Base-by-base conservation (phyloP, 1,140 invertebrate species). In the Papilio helenus region DNA sequence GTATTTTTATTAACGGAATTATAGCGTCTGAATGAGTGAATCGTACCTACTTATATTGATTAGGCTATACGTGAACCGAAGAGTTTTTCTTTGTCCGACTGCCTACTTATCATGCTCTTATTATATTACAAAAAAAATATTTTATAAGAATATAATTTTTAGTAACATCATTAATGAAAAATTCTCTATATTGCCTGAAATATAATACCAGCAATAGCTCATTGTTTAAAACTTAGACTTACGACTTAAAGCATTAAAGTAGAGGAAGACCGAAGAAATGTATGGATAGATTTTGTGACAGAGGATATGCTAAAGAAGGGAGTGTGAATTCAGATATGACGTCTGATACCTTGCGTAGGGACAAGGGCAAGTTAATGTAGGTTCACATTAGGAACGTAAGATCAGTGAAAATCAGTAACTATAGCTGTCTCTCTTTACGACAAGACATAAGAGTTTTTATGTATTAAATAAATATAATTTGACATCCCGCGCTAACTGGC, bases 1-100 rank as follows among this genome's bases (percentile, higher is more conserved):
- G 86, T 92, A 92, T 94, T 94, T 94, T 94, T 94, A 93, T 91
- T 93, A 93, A 92, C 88, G 87, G 90, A 93, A 93, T 93, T 93
- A 94, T 91, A 87, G 87, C 89, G 88, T 93, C 89, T 92, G 89
- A 90, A 92, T 92, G 85, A 90, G 90, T 87, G 86, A 20, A 76
- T 51, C 82, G 84, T 89, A 88, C 87, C 87, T 93, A 92, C 85
- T 89, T 88, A 92, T 91, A 94, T 93, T 92, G 92, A 94, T 93
- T 93, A 93, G 89, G 85, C 65, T 80, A 80, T 81, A 58, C 26
- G 58, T 77, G 76, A 76, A 55, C 65, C 29, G 39, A 72, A 49
- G 61, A 72, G 76, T 42, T 49, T 77, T 61, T 77, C 76, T 77
- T 77, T 77, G 76, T 77, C 29, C 42, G 39, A 44, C 42, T 26